Evolutionary conservation across 2,797 vertebrate genomes (phyloP), one percentile per base, ranked within the genome.

Genomic region (Semaprochilodus insignis): DNA sequence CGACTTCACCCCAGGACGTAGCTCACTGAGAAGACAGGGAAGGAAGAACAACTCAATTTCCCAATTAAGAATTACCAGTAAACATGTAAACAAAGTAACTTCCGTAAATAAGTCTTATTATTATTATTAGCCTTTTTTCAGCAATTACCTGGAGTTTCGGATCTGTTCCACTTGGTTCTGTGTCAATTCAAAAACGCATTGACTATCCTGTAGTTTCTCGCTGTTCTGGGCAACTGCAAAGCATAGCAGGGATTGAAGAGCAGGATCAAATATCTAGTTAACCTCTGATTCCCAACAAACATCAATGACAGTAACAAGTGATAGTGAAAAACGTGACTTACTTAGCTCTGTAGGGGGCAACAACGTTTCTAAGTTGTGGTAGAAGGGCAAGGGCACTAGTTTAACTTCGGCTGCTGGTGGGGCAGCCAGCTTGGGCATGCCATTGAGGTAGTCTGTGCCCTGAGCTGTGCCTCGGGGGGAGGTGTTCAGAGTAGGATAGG

Each of bases 141-240:
- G 19, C 36, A 31, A 5, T 2, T 86, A 99, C 98, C 96, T 97
- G 90, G 98, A 97, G 92, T 97, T 99, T 88, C 97, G 94, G 91
- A 99, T 96, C 94, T 98, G 92, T 85, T 99, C 97, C 91, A 97
- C 97, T 90, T 99, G 98, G 87, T 92, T 94, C 0, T 96, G 96
- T 60, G 97, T 98, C 90, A 99, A 91, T 0, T 98, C 96, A 88
- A 99, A 99, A 90, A 98, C 95, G 87, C 97, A 98, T 0, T 97
- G 97, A 88, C 97, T 99, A 88, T 99, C 98, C 91, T 99, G 98
- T 74, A 99, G 95, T 93, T 99, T 99, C 92, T 99, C 98, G 1
- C 92, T 97, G 87, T 97, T 99, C 93, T 98, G 97, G 81, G 97
- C 95, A 88, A 99, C 98, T 99, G 86, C 25, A 90, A 81, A 89